Conservation (phyloP, 2,797 vertebrate species). For the Alauda arvensis region DNA sequence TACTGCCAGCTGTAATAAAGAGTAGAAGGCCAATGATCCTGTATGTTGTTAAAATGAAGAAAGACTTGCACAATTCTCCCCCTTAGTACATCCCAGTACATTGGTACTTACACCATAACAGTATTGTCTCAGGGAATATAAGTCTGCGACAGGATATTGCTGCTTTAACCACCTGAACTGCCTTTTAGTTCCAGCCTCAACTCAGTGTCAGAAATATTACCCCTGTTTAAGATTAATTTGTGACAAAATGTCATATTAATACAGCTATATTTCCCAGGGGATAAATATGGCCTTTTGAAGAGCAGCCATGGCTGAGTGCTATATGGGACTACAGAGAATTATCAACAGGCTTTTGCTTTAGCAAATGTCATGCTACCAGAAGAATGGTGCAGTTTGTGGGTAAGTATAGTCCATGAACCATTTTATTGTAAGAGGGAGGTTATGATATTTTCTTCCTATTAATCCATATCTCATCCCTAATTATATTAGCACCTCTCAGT, state of each 20-base stretch:
- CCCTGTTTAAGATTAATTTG: conserved; percentile 58
- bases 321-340: conserved; percentile 59
- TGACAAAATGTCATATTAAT: conserved; percentile 66
- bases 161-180: conserved; percentile 49
- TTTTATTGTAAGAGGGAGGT: conserved; percentile 26
- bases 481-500: conserved; percentile 37
- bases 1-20: background rate
- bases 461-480: conserved; percentile 66
- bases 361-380: conserved; percentile 54
- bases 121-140: conserved; percentile 45
- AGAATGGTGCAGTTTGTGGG: conserved; percentile 18
- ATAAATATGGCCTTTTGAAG: conserved; percentile 61
- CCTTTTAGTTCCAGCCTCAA: conserved; percentile 55
- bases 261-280: conserved; percentile 60
- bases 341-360: conserved; percentile 38
- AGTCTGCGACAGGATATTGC: conserved; percentile 47
- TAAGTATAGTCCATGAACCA: background rate
- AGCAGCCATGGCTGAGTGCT: conserved; percentile 17
- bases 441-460: conserved; percentile 50
- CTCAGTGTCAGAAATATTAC: conserved; percentile 49
- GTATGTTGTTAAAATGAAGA: conserved; percentile 44
- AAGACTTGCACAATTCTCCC: background rate
- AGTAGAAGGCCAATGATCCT: background rate
- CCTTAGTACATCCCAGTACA: background rate
- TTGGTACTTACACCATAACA: conserved; percentile 41